phyloP scores from a whole-genome alignment of 1,140 invertebrate genomes.

The Stegodyphus dumicola region DNA sequence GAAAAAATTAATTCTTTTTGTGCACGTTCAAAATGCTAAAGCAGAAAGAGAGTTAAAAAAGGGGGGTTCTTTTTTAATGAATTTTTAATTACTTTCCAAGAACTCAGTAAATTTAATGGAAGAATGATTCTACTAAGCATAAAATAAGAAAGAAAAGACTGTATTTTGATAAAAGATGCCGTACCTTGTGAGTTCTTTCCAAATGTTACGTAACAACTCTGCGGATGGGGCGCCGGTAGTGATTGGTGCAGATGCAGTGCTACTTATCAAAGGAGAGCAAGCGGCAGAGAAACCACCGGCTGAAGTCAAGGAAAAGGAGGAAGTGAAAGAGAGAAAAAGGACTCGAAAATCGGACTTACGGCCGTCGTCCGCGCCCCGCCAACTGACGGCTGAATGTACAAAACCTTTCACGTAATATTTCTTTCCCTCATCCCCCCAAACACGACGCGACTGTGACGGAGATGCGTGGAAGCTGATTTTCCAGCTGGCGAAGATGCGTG shows the following conservation, averaged over 20 bases:
- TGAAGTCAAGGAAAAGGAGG: slow-evolving; percentile 6
- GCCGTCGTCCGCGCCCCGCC: slow-evolving; percentile 1
- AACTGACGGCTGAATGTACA: not conserved
- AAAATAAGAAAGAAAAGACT: no score
- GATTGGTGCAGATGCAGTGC: not conserved
- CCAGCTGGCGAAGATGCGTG: not conserved
- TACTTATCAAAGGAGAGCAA: not conserved
- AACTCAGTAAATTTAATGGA: no score
- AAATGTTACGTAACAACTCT: no score
- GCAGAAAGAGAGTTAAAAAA: no score
- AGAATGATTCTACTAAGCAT: no score
- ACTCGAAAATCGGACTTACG: slow-evolving; percentile 3
- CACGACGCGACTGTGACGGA: slow-evolving; percentile 15
- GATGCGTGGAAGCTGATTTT: slow-evolving; percentile 4
- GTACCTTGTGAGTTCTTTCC: no score
- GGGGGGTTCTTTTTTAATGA: no score
- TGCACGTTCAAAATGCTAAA: no score
- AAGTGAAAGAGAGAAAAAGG: not conserved
- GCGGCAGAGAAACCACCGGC: slow-evolving; percentile 2
- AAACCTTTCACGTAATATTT: not conserved
- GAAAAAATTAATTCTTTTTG: no score
- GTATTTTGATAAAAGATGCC: no score
- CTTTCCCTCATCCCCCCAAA: not conserved
- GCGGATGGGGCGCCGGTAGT: no score
- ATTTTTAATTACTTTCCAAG: no score